These are phyloP conservation scores for Thyatira batis DNA, from an alignment of 2,888 invertebrate genomes.

Conservation along the genomic window DNA sequence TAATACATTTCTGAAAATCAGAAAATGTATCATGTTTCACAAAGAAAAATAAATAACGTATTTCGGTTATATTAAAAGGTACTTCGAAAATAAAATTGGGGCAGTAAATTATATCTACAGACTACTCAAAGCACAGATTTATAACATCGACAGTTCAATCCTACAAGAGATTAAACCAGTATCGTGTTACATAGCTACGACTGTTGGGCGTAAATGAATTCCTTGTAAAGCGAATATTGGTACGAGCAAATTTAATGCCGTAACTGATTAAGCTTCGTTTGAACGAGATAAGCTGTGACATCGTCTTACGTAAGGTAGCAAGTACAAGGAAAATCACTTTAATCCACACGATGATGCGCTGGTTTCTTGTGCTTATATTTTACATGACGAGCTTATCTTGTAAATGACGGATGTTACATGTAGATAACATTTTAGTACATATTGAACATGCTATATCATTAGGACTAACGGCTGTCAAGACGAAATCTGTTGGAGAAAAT, in stretches of 20 bases:
- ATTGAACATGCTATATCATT: background rate
- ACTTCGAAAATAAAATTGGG: too few species aligned
- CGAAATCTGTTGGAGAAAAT: background rate
- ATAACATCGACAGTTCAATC: background rate
- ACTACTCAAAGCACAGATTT: background rate
- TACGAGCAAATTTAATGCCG: slow-evolving; percentile 8
- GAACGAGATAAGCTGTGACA: slow-evolving; percentile 10
- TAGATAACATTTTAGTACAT: background rate
- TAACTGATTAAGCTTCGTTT: slow-evolving; percentile 10
- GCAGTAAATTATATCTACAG: too few species aligned
- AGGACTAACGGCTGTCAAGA: background rate
- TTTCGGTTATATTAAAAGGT: too few species aligned
- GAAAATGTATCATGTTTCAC: too few species aligned
- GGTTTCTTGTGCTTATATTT: background rate
- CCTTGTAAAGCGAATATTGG: background rate
- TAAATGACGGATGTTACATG: background rate
- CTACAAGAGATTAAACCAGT: background rate
- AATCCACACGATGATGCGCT: background rate
- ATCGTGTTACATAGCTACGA: background rate
- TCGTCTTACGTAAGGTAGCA: slow-evolving; percentile 7
- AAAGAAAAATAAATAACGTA: too few species aligned
- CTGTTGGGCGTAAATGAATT: background rate
- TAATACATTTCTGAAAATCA: background rate
- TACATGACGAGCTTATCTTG: background rate
- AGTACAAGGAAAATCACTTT: slow-evolving; percentile 4